A percentile compares a stretch with the other conserved stretches of the same genome.
phyloP scores from a whole-genome alignment of 2,888 invertebrate genomes.

The Pocota personata region DNA sequence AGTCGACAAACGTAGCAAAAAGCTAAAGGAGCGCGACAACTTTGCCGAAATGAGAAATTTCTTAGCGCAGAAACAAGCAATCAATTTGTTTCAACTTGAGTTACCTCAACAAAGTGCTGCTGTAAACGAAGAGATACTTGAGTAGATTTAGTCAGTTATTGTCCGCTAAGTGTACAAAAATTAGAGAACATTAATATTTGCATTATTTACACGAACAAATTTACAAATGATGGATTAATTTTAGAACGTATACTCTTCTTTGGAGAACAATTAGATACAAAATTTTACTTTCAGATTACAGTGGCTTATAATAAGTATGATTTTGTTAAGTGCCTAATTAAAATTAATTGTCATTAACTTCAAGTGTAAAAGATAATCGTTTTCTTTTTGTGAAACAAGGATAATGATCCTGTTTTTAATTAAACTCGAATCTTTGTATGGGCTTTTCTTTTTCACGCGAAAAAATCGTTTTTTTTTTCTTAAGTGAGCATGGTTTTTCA shows the following conservation, averaged over 20 bases:
- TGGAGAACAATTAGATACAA: not conserved
- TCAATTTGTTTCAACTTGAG: conserved; percentile 79
- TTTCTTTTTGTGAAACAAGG: too few species aligned
- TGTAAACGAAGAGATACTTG: conserved; percentile 56
- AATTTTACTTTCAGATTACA: not conserved
- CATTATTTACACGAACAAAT: conserved; percentile 22
- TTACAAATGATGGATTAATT: not conserved
- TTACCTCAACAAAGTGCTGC: conserved; percentile 42
- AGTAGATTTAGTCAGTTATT: conserved; percentile 34
- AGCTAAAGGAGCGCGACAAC: conserved; percentile 79
- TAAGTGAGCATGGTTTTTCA: too few species aligned
- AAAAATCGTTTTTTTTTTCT: too few species aligned
- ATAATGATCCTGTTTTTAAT: too few species aligned
- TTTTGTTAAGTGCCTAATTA: too few species aligned
- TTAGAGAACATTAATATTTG: conserved; percentile 16
- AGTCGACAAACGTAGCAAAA: conserved; percentile 77
- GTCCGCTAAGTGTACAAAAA: conserved; percentile 2
- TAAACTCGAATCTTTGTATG: too few species aligned
- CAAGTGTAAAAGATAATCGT: too few species aligned
- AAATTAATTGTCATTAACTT: too few species aligned
- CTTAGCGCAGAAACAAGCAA: conserved; percentile 80
- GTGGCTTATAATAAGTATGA: not conserved
- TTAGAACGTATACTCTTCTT: not conserved
- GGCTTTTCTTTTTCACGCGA: too few species aligned
- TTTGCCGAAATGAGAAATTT: conserved; percentile 82